These are phyloP conservation scores for Cliona cf. orientalis DNA, from an alignment of 37 sponge, comb jelly and placozoan genomes.

Conservation along the genomic window DNA sequence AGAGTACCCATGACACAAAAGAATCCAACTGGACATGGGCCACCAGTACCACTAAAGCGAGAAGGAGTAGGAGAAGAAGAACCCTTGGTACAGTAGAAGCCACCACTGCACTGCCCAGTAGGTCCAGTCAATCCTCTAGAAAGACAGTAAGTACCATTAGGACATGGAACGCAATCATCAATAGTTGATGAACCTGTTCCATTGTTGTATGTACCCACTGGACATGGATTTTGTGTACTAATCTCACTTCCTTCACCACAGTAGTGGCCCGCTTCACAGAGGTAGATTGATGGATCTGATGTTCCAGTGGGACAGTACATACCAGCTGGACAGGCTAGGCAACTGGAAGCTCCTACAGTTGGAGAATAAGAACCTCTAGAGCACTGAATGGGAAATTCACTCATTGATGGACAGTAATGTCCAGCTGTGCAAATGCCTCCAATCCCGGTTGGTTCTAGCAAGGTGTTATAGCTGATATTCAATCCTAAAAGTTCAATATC, in stretches of 20 bases:
- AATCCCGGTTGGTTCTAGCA: not conserved
- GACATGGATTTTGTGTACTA: not conserved
- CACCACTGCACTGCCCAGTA: conserved; percentile 6
- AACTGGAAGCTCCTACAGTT: not conserved
- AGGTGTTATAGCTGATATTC: not conserved
- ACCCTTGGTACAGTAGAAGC: conserved; percentile 2
- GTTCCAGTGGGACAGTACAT: not conserved
- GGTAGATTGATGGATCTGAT: not conserved
- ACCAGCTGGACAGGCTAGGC: conserved; percentile 7
- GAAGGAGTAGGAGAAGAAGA: not conserved
- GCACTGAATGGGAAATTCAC: not conserved
- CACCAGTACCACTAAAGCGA: not conserved
- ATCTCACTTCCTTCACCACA: not conserved
- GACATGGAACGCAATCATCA: not conserved
- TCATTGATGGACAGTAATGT: not conserved
- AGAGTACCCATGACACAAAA: not conserved
- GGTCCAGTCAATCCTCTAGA: not conserved
- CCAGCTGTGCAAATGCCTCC: not conserved
- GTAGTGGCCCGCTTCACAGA: not conserved
- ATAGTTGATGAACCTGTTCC: not conserved
- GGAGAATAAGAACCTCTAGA: not conserved
- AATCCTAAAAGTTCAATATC: not conserved
- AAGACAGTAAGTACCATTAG: not conserved
- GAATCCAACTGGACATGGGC: not conserved
- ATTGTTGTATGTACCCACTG: not conserved